A percentile compares a stretch with the other conserved stretches of the same genome.
phyloP scores from a whole-genome alignment of 1,140 invertebrate species.

The Olivierus martensii region DNA sequence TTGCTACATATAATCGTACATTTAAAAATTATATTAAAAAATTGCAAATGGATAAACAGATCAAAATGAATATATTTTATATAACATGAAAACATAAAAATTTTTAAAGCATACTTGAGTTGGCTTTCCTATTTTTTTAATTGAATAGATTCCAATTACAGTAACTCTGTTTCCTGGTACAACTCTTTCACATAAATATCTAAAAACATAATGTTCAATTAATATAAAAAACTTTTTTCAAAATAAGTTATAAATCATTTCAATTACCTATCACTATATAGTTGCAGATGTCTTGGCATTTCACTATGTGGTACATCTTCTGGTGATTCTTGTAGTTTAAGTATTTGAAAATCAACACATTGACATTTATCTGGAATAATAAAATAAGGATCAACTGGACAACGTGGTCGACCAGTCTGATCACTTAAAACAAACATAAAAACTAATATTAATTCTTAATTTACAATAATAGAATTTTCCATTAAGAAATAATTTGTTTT shows the following conservation, averaged over 20 bases:
- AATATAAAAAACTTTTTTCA: too few species aligned
- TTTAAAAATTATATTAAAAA: too few species aligned
- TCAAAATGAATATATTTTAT: too few species aligned
- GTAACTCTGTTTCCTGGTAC: conserved; percentile 93
- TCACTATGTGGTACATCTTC: conserved; percentile 97
- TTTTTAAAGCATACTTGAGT: too few species aligned
- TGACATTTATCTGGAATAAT: conserved; percentile 94
- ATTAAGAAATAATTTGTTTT: conserved; percentile 24
- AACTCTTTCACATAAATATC: conserved; percentile 82
- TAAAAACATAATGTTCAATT: conserved; percentile 20
- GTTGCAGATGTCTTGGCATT: conserved; percentile 88
- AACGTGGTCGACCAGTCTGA: conserved; percentile 69
- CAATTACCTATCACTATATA: conserved; percentile 75
- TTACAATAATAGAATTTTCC: conserved; percentile 28
- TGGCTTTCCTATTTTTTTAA: conserved; percentile 51
- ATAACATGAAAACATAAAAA: too few species aligned
- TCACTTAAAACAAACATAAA: conserved; percentile 35
- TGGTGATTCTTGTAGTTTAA: conserved; percentile 90
- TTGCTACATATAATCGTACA: too few species aligned
- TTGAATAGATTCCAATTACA: conserved; percentile 91
- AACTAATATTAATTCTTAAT: too few species aligned
- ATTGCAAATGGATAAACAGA: too few species aligned
- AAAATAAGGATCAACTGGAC: conserved; percentile 95
- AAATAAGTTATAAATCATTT: too few species aligned
- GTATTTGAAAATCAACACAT: conserved; percentile 80